These are phyloP conservation scores for Tinea trinotella DNA, from an alignment of 2,888 invertebrate genomes.

Conservation along the genomic window DNA sequence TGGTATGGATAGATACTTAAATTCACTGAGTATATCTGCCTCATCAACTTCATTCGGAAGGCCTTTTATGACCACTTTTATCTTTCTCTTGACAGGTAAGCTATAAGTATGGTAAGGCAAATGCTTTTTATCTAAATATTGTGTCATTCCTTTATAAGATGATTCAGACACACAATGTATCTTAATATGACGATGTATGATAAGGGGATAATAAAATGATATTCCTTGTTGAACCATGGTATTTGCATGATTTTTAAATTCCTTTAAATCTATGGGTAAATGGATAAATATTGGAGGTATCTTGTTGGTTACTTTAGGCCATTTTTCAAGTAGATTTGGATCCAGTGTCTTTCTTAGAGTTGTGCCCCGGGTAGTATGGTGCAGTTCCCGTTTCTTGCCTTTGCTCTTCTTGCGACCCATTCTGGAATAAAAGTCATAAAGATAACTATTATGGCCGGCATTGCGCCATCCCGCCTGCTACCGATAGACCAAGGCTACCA, in stretches of 20 bases:
- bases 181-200: slow-evolving; percentile 31
- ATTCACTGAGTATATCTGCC: slow-evolving; percentile 31
- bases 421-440: too few species aligned
- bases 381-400: neutral
- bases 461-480: too few species aligned
- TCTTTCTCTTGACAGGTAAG: slow-evolving; percentile 37
- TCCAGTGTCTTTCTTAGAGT: slow-evolving; percentile 26
- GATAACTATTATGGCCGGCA: too few species aligned
- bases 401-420: neutral
- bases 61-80: slow-evolving; percentile 46
- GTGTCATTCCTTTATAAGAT: slow-evolving; percentile 35
- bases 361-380: slow-evolving; percentile 21
- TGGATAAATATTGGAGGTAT: slow-evolving; percentile 43
- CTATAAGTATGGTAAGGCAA: slow-evolving; percentile 47
- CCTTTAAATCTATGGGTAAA: slow-evolving; percentile 27
- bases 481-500: too few species aligned
- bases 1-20: slow-evolving; percentile 37
- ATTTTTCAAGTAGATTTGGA: slow-evolving; percentile 27
- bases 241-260: slow-evolving; percentile 30
- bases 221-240: slow-evolving; percentile 32
- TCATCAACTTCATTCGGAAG: slow-evolving; percentile 34
- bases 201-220: slow-evolving; percentile 33
- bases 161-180: slow-evolving; percentile 32
- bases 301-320: slow-evolving; percentile 34
- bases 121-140: slow-evolving; percentile 37